Evolutionary conservation across 2,797 vertebrate genomes (phyloP), one percentile per base, ranked within the genome.

Genomic region (Schizopygopsis pylzovi): DNA sequence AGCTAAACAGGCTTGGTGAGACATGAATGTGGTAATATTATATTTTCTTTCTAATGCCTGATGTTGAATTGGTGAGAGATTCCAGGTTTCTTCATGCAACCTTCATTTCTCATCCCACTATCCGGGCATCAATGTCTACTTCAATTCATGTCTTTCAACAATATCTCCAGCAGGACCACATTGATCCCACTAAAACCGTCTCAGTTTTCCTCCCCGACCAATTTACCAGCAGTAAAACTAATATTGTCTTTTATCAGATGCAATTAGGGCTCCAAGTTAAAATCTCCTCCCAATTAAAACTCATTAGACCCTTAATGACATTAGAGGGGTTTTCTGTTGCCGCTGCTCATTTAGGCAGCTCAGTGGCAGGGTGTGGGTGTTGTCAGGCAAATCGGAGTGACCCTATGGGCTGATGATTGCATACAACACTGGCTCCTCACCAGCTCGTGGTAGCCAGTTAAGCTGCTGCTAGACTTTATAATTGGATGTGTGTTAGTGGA

Each of bases 171-270:
- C 90, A 95, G 93, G 94, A 94, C 91, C 87, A 73, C 90, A 94
- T 93, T 83, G 93, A 94, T 92, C 92, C 92, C 87, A 86, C 87
- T 88, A 88, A 92, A 91, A 87, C 54, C 43, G 72, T 49, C 87
- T 89, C 71, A 81, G 82, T 89, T 88, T 81, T 87, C 92, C 84
- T 90, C 91, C 91, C 90, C 79, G 84, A 90, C 91, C 94, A 95
- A 95, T 95, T 95, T 94, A 92, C 93, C 89, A 88, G 90, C 92
- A 93, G 93, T 94, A 95, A 96, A 95, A 95, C 94, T 94, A 96
- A 95, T 96, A 96, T 95, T 95, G 95, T 95, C 94, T 95, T 95
- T 95, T 95, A 96, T 96, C 95, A 95, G 94, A 95, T 95, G 92
- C 95, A 96, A 96, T 96, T 96, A 96, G 93, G 91, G 87, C 91